Evolutionary conservation across 2,888 invertebrate genomes (phyloP).

Genomic region (Hoplodrina blanda): DNA sequence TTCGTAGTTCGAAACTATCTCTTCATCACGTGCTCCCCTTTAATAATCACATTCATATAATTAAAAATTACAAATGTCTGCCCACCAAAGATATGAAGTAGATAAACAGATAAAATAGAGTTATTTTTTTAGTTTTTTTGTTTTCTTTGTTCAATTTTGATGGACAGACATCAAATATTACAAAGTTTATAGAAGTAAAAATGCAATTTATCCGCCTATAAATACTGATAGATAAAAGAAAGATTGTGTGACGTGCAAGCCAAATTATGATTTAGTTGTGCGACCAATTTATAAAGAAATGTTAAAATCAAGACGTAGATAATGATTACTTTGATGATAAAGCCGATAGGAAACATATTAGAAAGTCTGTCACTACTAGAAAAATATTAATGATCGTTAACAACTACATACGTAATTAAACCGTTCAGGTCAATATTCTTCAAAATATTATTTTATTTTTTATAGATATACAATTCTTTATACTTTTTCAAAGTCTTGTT

Average conservation of each 20-base stretch:
- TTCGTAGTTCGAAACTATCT: conserved; percentile 64
- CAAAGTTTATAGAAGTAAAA: conserved; percentile 32
- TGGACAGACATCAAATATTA: conserved; percentile 26
- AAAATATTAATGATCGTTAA: conserved; percentile 63
- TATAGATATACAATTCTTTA: conserved; percentile 51
- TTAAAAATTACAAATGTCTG: neutral
- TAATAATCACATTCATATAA: conserved; percentile 31
- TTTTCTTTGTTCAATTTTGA: conserved; percentile 9
- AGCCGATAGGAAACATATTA: conserved; percentile 40
- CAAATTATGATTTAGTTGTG: conserved; percentile 42
- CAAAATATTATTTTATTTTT: conserved; percentile 65
- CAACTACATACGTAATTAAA: conserved; percentile 35
- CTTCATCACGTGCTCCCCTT: conserved; percentile 18
- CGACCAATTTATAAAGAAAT: conserved; percentile 42
- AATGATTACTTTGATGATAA: conserved; percentile 33
- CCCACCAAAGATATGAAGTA: conserved; percentile 10
- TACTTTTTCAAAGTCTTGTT: conserved; percentile 42
- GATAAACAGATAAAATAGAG: conserved; percentile 1
- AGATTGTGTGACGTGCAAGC: conserved; percentile 31
- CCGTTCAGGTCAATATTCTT: conserved; percentile 53
- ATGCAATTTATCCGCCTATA: conserved; percentile 33
- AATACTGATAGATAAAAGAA: conserved; percentile 18
- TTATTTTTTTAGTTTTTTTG: neutral
- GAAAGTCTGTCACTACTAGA: conserved; percentile 52
- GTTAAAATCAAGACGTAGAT: conserved; percentile 9